These are phyloP conservation scores for Ceratina calcarata DNA, from an alignment of 1,140 invertebrate species.

Conservation along the genomic window DNA sequence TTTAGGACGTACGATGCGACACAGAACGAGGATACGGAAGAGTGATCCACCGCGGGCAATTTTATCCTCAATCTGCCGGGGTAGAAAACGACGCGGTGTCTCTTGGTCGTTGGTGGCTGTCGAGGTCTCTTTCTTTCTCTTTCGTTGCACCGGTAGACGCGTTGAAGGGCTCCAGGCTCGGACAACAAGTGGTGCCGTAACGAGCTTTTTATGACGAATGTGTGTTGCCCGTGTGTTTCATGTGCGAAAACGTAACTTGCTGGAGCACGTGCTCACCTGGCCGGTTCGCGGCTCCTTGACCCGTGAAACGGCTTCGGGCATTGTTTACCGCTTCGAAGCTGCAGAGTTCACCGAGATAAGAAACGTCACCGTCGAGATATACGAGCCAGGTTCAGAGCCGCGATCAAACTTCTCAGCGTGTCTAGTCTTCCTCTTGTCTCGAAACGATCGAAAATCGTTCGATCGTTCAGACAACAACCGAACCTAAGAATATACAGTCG, in stretches of 20 bases:
- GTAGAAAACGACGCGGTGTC: constrained; percentile 19
- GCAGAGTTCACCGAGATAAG: constrained; percentile 7
- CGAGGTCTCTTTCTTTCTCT: background rate
- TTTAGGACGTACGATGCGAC: background rate
- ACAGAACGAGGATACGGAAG: constrained; percentile 14
- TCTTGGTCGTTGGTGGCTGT: background rate
- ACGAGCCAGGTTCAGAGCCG: background rate
- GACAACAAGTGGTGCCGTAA: constrained; percentile 61
- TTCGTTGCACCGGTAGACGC: constrained; percentile 43
- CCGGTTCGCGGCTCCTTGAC: constrained; percentile 61
- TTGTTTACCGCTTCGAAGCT: constrained; percentile 56
- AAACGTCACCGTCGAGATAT: constrained; percentile 15
- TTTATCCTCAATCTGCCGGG: constrained; percentile 26
- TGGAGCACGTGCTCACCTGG: constrained; percentile 55
- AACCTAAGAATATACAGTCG: no score
- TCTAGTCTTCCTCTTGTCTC: no score
- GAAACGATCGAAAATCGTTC: no score
- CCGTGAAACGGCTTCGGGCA: constrained; percentile 58
- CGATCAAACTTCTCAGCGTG: no score
- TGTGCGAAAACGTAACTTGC: constrained; percentile 60
- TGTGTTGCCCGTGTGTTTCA: constrained; percentile 15
- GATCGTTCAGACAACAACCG: no score
- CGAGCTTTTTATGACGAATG: constrained; percentile 62
- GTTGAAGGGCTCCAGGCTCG: constrained; percentile 45
- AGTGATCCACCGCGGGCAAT: constrained; percentile 27